Percentiles rank a stretch among this genome's conserved stretches.
phyloP scores from a whole-genome alignment of 2,888 invertebrate genomes.

The Galerucella calmariensis region DNA sequence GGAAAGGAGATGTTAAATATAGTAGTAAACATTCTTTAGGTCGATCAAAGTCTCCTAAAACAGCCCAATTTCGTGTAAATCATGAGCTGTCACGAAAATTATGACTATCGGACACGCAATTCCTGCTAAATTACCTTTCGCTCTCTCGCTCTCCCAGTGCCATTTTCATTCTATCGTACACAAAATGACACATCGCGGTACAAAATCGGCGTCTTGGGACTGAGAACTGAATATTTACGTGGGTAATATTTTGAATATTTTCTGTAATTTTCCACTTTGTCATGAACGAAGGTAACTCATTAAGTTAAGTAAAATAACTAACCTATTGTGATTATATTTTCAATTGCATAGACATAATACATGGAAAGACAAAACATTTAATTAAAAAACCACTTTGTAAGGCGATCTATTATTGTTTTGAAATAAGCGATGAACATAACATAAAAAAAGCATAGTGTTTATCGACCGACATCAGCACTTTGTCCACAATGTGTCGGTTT shows the following conservation, averaged over 20 bases:
- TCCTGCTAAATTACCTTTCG: conserved; percentile 19
- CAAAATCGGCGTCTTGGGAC: conserved; percentile 6
- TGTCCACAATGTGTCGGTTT: too few relatives aligned
- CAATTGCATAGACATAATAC: too few relatives aligned
- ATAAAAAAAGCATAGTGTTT: too few relatives aligned
- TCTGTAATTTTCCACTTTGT: neutral
- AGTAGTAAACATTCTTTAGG: conserved; percentile 6
- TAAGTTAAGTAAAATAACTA: neutral
- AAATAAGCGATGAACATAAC: too few relatives aligned
- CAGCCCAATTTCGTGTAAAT: conserved; percentile 22
- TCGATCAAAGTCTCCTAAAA: conserved; percentile 17
- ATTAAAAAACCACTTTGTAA: too few relatives aligned
- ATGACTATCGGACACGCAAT: conserved; percentile 19
- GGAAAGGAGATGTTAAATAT: conserved; percentile 11
- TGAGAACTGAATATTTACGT: conserved; percentile 1
- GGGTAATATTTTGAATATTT: neutral
- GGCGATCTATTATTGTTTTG: too few relatives aligned
- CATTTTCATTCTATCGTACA: conserved; percentile 4
- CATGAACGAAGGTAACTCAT: neutral
- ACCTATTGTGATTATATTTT: too few relatives aligned
- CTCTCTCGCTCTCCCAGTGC: neutral
- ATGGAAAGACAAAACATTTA: too few relatives aligned
- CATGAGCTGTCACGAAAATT: conserved; percentile 23
- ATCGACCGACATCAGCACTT: too few relatives aligned
- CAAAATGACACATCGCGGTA: conserved; percentile 17